Percentiles rank a stretch among this genome's conserved stretches.
Conservation (phyloP, 1,140 invertebrate genomes). For the Calycopis cecrops region DNA sequence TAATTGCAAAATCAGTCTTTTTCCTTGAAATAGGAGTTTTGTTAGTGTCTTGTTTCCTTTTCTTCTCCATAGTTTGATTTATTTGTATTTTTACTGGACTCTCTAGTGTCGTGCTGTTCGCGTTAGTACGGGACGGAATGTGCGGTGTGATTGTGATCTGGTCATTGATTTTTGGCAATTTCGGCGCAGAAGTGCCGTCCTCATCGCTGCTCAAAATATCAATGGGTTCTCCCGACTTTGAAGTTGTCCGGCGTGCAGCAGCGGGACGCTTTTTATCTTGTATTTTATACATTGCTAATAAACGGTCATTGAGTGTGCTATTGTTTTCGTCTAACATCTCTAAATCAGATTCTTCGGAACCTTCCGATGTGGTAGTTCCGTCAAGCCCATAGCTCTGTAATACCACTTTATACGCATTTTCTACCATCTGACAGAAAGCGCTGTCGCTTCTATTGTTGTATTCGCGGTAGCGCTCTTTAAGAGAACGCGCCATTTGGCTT, state of each 20-base stretch:
- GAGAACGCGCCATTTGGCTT: conserved; percentile 82
- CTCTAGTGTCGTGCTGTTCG: conserved; percentile 46
- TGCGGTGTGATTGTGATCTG: conserved; percentile 70
- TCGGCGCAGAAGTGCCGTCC: conserved; percentile 65
- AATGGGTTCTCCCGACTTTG: conserved; percentile 73
- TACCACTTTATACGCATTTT: conserved; percentile 75
- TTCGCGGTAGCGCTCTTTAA: conserved; percentile 82
- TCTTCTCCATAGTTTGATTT: conserved; percentile 48
- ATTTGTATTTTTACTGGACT: conserved; percentile 35
- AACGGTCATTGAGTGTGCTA: conserved; percentile 64
- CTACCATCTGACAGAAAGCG: conserved; percentile 81
- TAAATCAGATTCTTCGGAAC: conserved; percentile 75
- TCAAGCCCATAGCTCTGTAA: conserved; percentile 77
- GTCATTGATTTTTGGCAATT: conserved; percentile 68
- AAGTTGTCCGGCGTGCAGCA: conserved; percentile 41
- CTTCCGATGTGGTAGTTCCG: conserved; percentile 73
- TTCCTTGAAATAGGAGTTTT: conserved; percentile 48
- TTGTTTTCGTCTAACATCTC: conserved; percentile 73
- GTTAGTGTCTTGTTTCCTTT: conserved; percentile 45
- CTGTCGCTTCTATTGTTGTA: conserved; percentile 81
- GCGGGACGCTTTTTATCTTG: conserved; percentile 61
- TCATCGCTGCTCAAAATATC: conserved; percentile 77
- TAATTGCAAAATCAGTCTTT: conserved; percentile 52
- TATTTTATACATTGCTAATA: conserved; percentile 71
- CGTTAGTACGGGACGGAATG: conserved; percentile 45